Evolutionary conservation across 2,888 invertebrate genomes (phyloP), one percentile per base, ranked within the genome.

Genomic region (Serripes groenlandicus): DNA sequence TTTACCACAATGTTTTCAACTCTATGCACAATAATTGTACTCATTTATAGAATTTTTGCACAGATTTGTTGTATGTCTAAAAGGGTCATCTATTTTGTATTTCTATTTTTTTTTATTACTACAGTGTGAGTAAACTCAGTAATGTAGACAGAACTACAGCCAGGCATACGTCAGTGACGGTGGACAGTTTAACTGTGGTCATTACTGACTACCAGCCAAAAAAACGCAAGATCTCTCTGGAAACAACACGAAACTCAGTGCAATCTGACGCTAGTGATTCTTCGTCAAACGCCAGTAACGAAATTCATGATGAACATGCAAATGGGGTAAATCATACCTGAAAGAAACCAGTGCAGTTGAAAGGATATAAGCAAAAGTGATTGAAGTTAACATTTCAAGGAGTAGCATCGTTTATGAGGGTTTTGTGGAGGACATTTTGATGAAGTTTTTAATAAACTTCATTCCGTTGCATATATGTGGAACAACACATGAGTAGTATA

Each of bases 141-240:
- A 98, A 98, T 95, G 97, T 98, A 80, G 99, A 99, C 94, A 96
- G 98, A 74, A 98, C 97, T 93, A 97, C 97, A 42, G 98, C 98
- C 34, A 97, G 98, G 95, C 98, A 98, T 78, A 97, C 98, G 95
- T 98, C 98, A 95, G 98, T 99, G 91, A 99, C 99, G 69, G 99
- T 99, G 49, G 99, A 98, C 95, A 98, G 98, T 92, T 98, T 99
- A 81, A 99, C 99, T 69, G 99, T 99, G 84, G 97, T 98, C 88
- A 98, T 99, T 94, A 99, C 99, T 80, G 99, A 99, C 95, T 99
- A 94, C 86, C 93, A 94, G 81, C 93, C 94, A 3, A 95, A 94
- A 77, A 79, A 75, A 32, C 82, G 83, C 7, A 81, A 83, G 74
- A 78, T 85, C 60, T 74, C 84, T 30, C 56, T 77, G 34, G 87